Conservation (phyloP, 2,113 vertebrate species). For the Orthonyx spaldingii region DNA sequence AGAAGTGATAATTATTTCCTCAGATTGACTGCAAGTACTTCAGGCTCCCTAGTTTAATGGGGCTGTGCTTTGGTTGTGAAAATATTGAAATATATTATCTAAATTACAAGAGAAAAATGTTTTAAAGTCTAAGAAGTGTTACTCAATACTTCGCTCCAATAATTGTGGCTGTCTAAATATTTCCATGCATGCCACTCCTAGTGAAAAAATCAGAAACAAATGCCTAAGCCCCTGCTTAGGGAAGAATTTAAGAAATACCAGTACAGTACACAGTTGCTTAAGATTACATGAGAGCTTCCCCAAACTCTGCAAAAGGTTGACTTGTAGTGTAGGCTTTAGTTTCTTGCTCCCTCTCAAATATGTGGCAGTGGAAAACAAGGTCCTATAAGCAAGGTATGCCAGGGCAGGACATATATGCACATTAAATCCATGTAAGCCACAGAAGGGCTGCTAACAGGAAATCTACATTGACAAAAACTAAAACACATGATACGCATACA, state of each 20-base stretch:
- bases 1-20: neutral
- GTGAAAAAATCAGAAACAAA: neutral
- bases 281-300: neutral
- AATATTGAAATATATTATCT: neutral
- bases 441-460: neutral
- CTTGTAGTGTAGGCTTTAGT: neutral
- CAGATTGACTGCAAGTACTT: neutral
- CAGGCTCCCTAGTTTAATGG: neutral
- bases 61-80: neutral
- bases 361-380: neutral
- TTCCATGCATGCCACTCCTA: neutral
- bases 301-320: neutral
- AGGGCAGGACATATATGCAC: neutral
- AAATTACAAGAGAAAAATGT: neutral
- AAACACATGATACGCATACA: neutral
- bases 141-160: neutral
- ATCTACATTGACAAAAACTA: neutral
- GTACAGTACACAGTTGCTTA: neutral
- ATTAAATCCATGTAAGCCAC: neutral
- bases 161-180: neutral
- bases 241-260: neutral
- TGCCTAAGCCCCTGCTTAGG: neutral
- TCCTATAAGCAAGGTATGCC: neutral
- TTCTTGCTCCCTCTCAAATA: neutral
- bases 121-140: neutral